A percentile compares a stretch with the other conserved stretches of the same genome.
Evolutionary conservation across 2,888 invertebrate genomes (phyloP).

Genomic region (Metellina segmentata): DNA sequence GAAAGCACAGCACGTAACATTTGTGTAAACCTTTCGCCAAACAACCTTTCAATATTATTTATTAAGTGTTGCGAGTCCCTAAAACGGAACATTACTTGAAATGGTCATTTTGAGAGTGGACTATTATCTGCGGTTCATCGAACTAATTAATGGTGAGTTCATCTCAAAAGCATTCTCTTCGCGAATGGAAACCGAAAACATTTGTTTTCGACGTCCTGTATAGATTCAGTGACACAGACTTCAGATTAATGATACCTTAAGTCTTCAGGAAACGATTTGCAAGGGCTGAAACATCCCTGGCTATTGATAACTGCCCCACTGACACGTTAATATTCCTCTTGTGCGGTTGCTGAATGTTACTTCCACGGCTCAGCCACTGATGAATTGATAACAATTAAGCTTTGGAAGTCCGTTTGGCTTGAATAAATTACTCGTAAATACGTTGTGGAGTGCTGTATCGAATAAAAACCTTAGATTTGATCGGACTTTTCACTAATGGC

Average conservation of each 20-base stretch:
- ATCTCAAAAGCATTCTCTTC: conserved; percentile 48
- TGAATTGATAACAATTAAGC: conserved; percentile 38
- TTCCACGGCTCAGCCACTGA: background rate
- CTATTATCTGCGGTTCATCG: conserved; percentile 26
- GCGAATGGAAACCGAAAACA: conserved; percentile 63
- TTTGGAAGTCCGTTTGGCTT: conserved; percentile 1
- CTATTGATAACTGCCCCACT: conserved; percentile 28
- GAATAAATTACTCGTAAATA: background rate
- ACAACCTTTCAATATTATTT: no score
- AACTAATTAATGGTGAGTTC: conserved; percentile 58
- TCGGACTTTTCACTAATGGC: no score
- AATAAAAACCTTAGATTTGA: no score
- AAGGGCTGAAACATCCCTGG: background rate
- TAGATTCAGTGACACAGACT: conserved; percentile 49
- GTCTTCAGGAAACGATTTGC: conserved; percentile 38
- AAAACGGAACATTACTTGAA: conserved; percentile 9
- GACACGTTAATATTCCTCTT: conserved; percentile 33
- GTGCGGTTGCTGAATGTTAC: background rate
- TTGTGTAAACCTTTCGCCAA: no score
- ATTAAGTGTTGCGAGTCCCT: no score
- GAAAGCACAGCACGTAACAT: no score
- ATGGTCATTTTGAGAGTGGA: conserved; percentile 2
- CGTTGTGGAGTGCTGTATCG: background rate
- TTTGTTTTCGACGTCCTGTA: conserved; percentile 67
- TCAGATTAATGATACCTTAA: conserved; percentile 64